phyloP scores from a whole-genome alignment of 1,140 invertebrate genomes.

The Trypoxylus dichotomus region DNA sequence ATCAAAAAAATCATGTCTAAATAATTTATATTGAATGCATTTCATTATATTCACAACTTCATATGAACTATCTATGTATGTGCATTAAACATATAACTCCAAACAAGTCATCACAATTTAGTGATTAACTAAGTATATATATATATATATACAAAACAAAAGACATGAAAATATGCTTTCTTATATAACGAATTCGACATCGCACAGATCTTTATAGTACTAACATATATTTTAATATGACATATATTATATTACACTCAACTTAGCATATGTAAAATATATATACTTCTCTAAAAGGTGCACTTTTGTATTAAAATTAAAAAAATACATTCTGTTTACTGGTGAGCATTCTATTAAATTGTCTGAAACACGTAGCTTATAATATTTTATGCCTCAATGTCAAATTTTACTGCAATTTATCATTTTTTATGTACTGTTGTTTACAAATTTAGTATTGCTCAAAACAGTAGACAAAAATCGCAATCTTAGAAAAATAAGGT shows the following conservation, averaged over 20 bases:
- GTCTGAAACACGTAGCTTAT: no score
- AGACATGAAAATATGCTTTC: neutral
- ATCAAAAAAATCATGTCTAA: neutral
- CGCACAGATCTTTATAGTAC: no score
- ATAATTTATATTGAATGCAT: neutral
- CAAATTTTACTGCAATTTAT: no score
- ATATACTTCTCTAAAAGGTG: neutral
- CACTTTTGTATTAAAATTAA: neutral
- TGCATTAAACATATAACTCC: neutral
- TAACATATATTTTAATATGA: no score
- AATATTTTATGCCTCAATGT: no score
- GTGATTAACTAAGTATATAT: no score
- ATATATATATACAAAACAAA: slow-evolving; percentile 1
- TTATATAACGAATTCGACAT: neutral
- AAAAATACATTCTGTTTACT: no score
- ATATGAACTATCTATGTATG: neutral
- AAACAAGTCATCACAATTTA: neutral
- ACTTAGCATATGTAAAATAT: neutral
- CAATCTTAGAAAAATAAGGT: no score
- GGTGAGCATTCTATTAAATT: no score
- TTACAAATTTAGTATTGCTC: no score
- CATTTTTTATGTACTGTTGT: no score
- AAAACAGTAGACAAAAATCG: no score
- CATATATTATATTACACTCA: neutral
- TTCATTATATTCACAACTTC: neutral